These are phyloP conservation scores for Phymatocera aterrima DNA, from an alignment of 2,888 invertebrate genomes.

Conservation along the genomic window DNA sequence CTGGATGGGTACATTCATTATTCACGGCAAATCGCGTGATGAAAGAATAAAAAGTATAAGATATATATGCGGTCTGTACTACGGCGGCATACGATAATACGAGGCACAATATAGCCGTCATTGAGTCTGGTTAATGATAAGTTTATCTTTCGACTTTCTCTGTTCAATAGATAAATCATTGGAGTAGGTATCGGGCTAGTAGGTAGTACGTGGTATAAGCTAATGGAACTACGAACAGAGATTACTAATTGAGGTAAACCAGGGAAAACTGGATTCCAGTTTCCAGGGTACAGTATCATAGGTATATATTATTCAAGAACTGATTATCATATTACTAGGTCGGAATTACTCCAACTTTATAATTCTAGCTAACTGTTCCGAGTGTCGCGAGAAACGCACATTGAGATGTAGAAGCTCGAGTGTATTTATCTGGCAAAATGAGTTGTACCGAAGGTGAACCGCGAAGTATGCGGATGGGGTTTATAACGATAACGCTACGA, in stretches of 20 bases:
- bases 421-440: too few species aligned
- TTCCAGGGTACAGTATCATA: not conserved
- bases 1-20: too few species aligned
- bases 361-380: not conserved
- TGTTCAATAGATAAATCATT: conserved; percentile 31
- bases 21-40: too few species aligned
- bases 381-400: not conserved
- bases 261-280: conserved; percentile 27
- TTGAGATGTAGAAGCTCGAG: not conserved
- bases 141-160: conserved; percentile 33
- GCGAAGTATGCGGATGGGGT: too few species aligned
- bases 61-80: not conserved
- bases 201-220: not conserved
- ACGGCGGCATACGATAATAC: not conserved
- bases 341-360: too few species aligned
- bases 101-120: conserved; percentile 22
- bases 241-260: conserved; percentile 37
- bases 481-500: not conserved
- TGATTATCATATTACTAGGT: conserved; percentile 27
- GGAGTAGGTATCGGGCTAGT: not conserved
- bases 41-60: too few species aligned
- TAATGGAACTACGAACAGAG: conserved; percentile 38
- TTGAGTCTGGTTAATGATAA: conserved; percentile 22
- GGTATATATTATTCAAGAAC: conserved; percentile 21
- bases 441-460: too few species aligned